Percentiles rank a stretch among this genome's conserved stretches.
These are phyloP conservation scores for Alloscopus bannaensis DNA, from an alignment of 2,888 invertebrate species.

Conservation along the genomic window DNA sequence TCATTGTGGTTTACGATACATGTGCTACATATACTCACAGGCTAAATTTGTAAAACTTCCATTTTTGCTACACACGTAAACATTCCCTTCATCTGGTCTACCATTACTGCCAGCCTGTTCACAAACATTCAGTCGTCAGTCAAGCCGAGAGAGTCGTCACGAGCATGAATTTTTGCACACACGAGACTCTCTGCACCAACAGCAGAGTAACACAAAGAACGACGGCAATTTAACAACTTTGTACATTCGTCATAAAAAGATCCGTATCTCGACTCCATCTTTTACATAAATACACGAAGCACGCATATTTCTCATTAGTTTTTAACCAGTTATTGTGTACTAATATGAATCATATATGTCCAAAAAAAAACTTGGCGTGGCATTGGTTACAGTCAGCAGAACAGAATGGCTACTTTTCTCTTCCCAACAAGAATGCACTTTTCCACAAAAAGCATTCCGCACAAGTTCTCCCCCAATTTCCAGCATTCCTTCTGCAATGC, in stretches of 20 bases:
- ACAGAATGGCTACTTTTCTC: not conserved
- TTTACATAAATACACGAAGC: not conserved
- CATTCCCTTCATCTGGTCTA: too few relatives aligned
- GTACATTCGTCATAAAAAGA: not conserved
- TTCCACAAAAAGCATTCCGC: not conserved
- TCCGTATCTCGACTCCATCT: not conserved
- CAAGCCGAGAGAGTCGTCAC: too few relatives aligned
- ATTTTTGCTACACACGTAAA: too few relatives aligned
- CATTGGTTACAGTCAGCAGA: too few relatives aligned
- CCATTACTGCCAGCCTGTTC: too few relatives aligned
- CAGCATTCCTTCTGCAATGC: constrained; percentile 1
- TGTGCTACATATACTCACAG: too few relatives aligned
- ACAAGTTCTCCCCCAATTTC: not conserved
- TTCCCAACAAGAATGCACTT: not conserved
- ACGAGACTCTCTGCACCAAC: not conserved
- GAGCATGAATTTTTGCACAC: too few relatives aligned
- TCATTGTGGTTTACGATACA: too few relatives aligned
- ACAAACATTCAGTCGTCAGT: too few relatives aligned
- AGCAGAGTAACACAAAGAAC: not conserved
- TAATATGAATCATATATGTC: not conserved
- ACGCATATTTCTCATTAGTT: constrained; percentile 31
- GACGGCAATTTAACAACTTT: not conserved
- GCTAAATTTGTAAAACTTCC: too few relatives aligned
- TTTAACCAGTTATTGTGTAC: constrained; percentile 2
- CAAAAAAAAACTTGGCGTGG: not conserved